phyloP scores from a whole-genome alignment of 2,888 invertebrate species.

The Pasiphila rectangulata region DNA sequence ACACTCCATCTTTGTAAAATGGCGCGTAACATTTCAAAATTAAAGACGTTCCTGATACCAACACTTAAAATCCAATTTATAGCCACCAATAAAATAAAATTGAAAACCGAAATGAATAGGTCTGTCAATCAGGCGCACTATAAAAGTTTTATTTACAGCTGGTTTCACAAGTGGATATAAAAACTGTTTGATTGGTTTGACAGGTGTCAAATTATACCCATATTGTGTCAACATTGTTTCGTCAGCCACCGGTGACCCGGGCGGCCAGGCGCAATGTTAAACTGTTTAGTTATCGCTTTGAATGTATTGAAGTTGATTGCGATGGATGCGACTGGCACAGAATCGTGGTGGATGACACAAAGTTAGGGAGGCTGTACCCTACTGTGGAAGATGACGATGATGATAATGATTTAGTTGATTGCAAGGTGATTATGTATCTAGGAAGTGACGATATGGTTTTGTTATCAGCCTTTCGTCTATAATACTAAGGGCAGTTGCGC shows the following conservation, averaged over 20 bases:
- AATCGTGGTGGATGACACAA: too few species aligned
- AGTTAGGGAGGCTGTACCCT: too few species aligned
- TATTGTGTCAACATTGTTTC: constrained; percentile 20
- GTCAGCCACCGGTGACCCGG: constrained; percentile 1
- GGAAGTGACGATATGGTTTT: too few species aligned
- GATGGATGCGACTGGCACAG: too few species aligned
- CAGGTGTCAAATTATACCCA: constrained; percentile 20
- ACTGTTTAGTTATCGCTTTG: constrained; percentile 1
- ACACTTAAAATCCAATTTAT: constrained; percentile 15
- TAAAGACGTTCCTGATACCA: constrained; percentile 11
- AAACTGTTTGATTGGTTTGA: constrained; percentile 22
- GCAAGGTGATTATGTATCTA: too few species aligned
- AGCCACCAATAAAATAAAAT: constrained; percentile 19
- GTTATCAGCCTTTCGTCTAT: too few species aligned
- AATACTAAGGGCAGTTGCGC: too few species aligned
- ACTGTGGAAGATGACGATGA: too few species aligned
- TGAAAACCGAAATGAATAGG: constrained; percentile 20
- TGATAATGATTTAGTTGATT: too few species aligned
- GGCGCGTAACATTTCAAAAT: too few species aligned
- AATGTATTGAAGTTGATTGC: too few species aligned
- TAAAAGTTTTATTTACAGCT: constrained; percentile 18
- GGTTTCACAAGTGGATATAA: constrained; percentile 15
- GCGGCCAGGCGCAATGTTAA: not conserved
- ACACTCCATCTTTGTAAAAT: too few species aligned
- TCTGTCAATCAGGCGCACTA: constrained; percentile 18